phyloP scores from a whole-genome alignment of 2,797 vertebrate species.

The Eutrigla gurnardus region DNA sequence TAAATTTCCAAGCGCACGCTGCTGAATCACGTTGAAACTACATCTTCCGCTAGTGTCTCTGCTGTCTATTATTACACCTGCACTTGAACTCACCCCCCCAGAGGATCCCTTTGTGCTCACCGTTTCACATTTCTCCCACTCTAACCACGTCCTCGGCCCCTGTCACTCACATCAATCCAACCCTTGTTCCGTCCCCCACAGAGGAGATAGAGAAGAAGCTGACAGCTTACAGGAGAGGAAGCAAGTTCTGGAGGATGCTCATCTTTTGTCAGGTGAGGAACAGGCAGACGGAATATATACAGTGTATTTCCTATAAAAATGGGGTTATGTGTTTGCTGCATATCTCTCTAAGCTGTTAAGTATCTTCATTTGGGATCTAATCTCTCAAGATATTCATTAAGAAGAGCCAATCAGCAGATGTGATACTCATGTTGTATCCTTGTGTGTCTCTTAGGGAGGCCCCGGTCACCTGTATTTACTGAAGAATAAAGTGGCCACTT shows the following conservation, averaged over 20 bases:
- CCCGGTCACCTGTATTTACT: slow-evolving; percentile 96
- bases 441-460: slow-evolving; percentile 87
- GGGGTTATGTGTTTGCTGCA: neutral
- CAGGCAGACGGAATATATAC: neutral
- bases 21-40: slow-evolving; percentile 33
- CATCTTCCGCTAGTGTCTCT: slow-evolving; percentile 25
- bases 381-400: slow-evolving; percentile 14
- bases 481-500: slow-evolving; percentile 99
- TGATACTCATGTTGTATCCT: slow-evolving; percentile 3
- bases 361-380: slow-evolving; percentile 4
- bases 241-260: slow-evolving; percentile 98
- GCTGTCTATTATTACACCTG: slow-evolving; percentile 32
- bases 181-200: slow-evolving; percentile 65
- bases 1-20: slow-evolving; percentile 12
- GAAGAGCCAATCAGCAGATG: slow-evolving; percentile 10
- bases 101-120: slow-evolving; percentile 43
- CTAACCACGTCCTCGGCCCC: neutral
- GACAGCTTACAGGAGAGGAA: slow-evolving; percentile 93
- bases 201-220: slow-evolving; percentile 99
- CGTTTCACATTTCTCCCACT: slow-evolving; percentile 3
- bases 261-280: slow-evolving; percentile 96
- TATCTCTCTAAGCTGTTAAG: neutral
- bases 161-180: slow-evolving; percentile 28
- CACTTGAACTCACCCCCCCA: slow-evolving; percentile 41
- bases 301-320: neutral